Percentiles rank a stretch among this genome's conserved stretches.
phyloP scores from a whole-genome alignment of 2,888 invertebrate genomes.

The Nemotelus pantherinus region DNA sequence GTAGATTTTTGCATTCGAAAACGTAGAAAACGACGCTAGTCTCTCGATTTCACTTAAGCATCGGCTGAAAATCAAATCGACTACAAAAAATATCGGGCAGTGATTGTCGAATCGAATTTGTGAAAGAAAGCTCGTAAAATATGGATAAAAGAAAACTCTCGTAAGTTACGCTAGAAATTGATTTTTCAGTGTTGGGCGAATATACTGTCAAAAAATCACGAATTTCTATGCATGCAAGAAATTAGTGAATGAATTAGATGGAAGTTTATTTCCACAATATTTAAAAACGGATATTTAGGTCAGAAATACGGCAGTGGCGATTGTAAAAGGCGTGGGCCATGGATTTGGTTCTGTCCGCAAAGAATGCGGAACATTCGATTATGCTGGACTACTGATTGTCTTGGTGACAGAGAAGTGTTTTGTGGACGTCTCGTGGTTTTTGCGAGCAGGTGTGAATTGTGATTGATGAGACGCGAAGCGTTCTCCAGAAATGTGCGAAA shows the following conservation, averaged over 20 bases:
- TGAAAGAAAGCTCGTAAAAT: conserved; percentile 5
- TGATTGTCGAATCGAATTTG: not conserved
- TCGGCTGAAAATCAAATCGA: not conserved
- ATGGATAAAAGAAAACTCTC: conserved; percentile 65
- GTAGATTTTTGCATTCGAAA: conserved; percentile 2
- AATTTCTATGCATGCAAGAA: too few relatives aligned
- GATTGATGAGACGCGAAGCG: too few relatives aligned
- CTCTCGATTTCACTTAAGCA: too few relatives aligned
- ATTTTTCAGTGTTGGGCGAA: conserved; percentile 30
- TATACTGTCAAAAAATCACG: not conserved
- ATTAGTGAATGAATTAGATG: too few relatives aligned
- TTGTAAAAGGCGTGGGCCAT: conserved; percentile 20
- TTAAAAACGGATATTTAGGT: not conserved
- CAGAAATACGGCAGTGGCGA: not conserved
- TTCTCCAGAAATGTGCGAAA: too few relatives aligned
- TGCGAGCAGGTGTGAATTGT: too few relatives aligned
- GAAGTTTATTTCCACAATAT: too few relatives aligned
- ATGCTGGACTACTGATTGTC: too few relatives aligned
- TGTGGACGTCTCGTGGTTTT: too few relatives aligned
- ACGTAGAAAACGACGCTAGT: too few relatives aligned
- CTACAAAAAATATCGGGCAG: not conserved
- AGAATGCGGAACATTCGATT: conserved; percentile 18
- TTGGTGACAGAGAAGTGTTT: too few relatives aligned
- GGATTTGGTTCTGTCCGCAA: conserved; percentile 26
- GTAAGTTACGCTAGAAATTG: conserved; percentile 58